Conservation (phyloP, 2,888 invertebrate species). For the Calliopum simillimum region DNA sequence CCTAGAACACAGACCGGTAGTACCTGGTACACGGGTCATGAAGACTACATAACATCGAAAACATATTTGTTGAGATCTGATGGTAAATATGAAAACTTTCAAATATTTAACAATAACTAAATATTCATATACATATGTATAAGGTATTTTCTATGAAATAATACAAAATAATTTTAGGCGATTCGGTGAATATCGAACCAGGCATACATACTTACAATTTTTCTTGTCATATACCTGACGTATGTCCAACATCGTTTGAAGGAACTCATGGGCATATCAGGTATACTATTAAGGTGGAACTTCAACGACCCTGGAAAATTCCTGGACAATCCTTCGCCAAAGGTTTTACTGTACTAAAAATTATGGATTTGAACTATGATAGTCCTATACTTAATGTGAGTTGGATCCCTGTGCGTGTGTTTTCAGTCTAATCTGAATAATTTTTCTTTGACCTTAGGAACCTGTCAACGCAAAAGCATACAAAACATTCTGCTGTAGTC, state of each 20-base stretch:
- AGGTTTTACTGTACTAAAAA: slow-evolving; percentile 82
- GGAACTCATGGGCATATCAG: slow-evolving; percentile 69
- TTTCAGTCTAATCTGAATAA: background rate
- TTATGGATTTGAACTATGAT: slow-evolving; percentile 75
- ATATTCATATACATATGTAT: background rate
- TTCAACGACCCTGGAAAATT: slow-evolving; percentile 87
- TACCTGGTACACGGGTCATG: slow-evolving; percentile 47
- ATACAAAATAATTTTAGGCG: slow-evolving; percentile 40
- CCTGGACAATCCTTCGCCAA: slow-evolving; percentile 74
- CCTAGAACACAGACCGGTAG: background rate
- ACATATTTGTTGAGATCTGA: slow-evolving; percentile 67
- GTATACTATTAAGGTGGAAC: slow-evolving; percentile 73
- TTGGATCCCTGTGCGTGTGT: background rate
- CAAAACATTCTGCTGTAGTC: slow-evolving; percentile 58
- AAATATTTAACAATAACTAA: too few species aligned
- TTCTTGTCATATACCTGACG: slow-evolving; percentile 67
- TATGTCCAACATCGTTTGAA: slow-evolving; percentile 70
- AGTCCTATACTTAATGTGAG: slow-evolving; percentile 50
- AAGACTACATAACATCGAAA: slow-evolving; percentile 67
- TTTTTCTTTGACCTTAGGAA: slow-evolving; percentile 45
- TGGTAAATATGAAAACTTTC: slow-evolving; percentile 55
- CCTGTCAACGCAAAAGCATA: slow-evolving; percentile 51
- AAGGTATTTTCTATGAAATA: background rate
- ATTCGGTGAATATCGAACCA: slow-evolving; percentile 59
- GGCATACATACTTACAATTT: slow-evolving; percentile 69